Evolutionary conservation across 2,797 vertebrate species (phyloP), one percentile per base, ranked within the genome.

Genomic region (Lepus townsendii): DNA sequence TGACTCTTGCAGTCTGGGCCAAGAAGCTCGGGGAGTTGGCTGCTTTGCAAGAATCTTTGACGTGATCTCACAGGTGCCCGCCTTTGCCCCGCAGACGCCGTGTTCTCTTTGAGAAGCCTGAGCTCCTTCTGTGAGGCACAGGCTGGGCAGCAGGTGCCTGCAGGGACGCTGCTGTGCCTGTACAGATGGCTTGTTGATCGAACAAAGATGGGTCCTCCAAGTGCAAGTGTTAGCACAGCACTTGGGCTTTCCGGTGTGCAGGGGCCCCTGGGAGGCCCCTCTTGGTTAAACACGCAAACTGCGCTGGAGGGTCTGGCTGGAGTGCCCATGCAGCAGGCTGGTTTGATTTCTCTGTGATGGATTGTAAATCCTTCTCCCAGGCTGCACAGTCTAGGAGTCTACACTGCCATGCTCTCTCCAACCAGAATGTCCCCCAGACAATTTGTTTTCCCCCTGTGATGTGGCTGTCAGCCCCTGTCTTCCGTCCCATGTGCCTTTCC

Each of bases 371-470:
- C 76, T 79, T 35, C 62, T 68, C 71, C 75, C 38, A 54, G 63
- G 22, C 12, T 3, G 2, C 66, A 47, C 2, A 10, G 35, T 68
- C 17, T 26, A 32, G 75, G 54, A 10, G 27, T 42, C 63, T n/a
- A 9, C 12, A 24, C 8, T 1, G 2, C 9, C 27, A 17, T 27
- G 3, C 47, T 13, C 22, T 12, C 14, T 50, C 60, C 84, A 66
- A 8, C 17, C 1, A 1, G 83, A 65, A 42, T 63, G 32, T 60
- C n/a, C 73, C 66, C 79, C 87, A 19, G 4, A 7, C 89, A 4
- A 60, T 92, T 57, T 77, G 60, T 62, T 75, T 83, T 79, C 85
- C 38, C 94, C 54, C 82, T 76, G 60, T 27, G 60, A 80, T 68
- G 47, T 60, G 78, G 60, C 54, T 76, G 42, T 65, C 78, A 47